A percentile compares a stretch with the other conserved stretches of the same genome.
phyloP scores from a whole-genome alignment of 2,113 vertebrate species.

The Myotis davidii region DNA sequence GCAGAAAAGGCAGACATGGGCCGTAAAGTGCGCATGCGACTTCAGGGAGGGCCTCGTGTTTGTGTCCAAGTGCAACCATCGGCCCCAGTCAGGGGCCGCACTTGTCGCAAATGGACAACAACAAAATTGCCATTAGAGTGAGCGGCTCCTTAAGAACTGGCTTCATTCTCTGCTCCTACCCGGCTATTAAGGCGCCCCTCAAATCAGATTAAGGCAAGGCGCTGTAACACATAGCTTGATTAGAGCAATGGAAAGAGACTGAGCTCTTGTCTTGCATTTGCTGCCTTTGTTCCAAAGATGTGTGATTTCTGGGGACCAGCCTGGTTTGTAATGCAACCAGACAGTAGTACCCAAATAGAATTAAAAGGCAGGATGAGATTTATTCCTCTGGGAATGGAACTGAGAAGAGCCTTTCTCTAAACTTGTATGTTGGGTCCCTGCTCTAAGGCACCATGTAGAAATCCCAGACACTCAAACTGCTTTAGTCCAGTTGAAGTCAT shows the following conservation, averaged over 20 bases:
- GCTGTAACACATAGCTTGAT: conserved; percentile 54
- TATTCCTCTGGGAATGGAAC: neutral
- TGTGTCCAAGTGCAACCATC: conserved; percentile 49
- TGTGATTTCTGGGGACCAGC: neutral
- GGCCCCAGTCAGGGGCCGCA: conserved; percentile 35
- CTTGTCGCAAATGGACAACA: conserved; percentile 35
- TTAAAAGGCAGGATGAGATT: neutral
- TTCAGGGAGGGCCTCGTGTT: conserved; percentile 13
- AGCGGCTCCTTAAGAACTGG: conserved; percentile 36
- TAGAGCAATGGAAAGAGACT: neutral
- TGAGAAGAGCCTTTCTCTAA: neutral
- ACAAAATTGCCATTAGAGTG: conserved; percentile 60
- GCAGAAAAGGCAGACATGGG: conserved; percentile 61
- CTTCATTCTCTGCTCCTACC: conserved; percentile 31
- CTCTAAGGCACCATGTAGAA: neutral
- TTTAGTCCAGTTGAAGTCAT: neutral
- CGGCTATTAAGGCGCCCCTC: conserved; percentile 66
- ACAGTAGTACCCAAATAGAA: neutral
- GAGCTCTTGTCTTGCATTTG: neutral
- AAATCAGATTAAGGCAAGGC: conserved; percentile 62
- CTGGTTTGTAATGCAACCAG: neutral
- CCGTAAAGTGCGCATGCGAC: neutral
- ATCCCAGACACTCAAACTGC: neutral
- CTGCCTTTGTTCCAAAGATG: neutral
- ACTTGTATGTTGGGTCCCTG: neutral